These are phyloP conservation scores for Nixonia krombeini DNA, from an alignment of 1,140 invertebrate species.

Conservation along the genomic window DNA sequence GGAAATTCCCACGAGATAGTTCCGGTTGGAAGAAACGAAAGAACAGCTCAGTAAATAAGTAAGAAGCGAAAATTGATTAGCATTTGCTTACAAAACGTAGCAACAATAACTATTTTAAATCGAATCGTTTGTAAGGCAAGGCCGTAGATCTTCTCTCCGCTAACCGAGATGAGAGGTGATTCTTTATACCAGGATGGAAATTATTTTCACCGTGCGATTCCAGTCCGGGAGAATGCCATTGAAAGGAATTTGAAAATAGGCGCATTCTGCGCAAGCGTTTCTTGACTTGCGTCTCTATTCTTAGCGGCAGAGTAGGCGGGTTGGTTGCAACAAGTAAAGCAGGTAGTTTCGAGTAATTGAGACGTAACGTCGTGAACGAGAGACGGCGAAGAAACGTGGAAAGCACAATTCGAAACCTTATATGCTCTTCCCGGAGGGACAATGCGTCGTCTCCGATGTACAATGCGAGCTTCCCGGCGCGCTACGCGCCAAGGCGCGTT, in stretches of 20 bases:
- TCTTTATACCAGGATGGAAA: no score
- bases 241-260: slow-evolving; percentile 28
- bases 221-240: slow-evolving; percentile 18
- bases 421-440: slow-evolving; percentile 9
- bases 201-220: slow-evolving; percentile 37
- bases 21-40: no score
- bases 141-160: no score
- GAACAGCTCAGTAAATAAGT: no score
- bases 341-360: slow-evolving; percentile 57
- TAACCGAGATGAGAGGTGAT: no score
- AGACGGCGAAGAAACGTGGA: slow-evolving; percentile 3
- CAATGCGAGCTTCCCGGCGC: slow-evolving; percentile 17
- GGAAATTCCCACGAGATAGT: no score
- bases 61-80: no score
- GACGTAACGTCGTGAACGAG: slow-evolving; percentile 40
- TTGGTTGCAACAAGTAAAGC: slow-evolving; percentile 19
- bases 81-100: no score
- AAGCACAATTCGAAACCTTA: slow-evolving; percentile 30
- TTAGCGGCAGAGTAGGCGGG: slow-evolving; percentile 16
- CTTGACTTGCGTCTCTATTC: slow-evolving; percentile 45
- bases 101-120: no score
- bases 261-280: slow-evolving; percentile 16
- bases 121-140: no score
- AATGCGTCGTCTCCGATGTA: slow-evolving; percentile 9
- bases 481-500: slow-evolving; percentile 9